Evolutionary conservation across 2,888 invertebrate genomes (phyloP), one percentile per base, ranked within the genome.

Genomic region (Nipponacmea schrenckii): DNA sequence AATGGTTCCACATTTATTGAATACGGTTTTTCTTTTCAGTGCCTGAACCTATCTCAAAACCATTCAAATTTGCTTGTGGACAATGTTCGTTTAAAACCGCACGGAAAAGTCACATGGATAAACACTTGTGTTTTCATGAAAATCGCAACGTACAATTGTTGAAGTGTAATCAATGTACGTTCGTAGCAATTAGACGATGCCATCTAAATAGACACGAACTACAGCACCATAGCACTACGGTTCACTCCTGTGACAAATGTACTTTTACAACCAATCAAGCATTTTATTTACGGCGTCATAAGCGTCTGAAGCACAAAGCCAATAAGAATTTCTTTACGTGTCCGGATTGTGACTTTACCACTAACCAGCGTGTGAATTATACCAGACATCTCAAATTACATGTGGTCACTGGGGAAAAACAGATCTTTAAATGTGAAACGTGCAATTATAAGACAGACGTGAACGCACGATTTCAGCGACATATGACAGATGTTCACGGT

Each of bases 51-150:
- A 56, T 24, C 24, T 24, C 20, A 12, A 56, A 56, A 45, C 85
- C 80, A 75, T 90, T 83, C 74, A 90, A 89, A 75, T 89, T 85
- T 77, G 89, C 87, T 75, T 90, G 90, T 74, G 79, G 79, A 4
- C 75, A 83, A n/a, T 90, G 90, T 74, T 90, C 90, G 0, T 90
- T 89, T 76, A 89, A 89, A 77, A 87, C 88, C n/a, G 90, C 89
- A 74, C 81, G 90, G 46, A 86, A 86, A 71, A 90, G 90, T 78
- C 90, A 90, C 74, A 89, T 85, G 69, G 67, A 79, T 10, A 87
- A 86, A 62, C 90, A 90, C 78, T 79, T 88, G 3, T 72, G 68
- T 12, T 24, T 56, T 24, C 90, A 90, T 74, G 78, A 83, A 31
- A 79, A 74, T 48, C 74, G 78, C 70, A 73, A 79, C 24, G 73